phyloP scores from a whole-genome alignment of 2,797 vertebrate species.

The Darevskia nairensis region DNA sequence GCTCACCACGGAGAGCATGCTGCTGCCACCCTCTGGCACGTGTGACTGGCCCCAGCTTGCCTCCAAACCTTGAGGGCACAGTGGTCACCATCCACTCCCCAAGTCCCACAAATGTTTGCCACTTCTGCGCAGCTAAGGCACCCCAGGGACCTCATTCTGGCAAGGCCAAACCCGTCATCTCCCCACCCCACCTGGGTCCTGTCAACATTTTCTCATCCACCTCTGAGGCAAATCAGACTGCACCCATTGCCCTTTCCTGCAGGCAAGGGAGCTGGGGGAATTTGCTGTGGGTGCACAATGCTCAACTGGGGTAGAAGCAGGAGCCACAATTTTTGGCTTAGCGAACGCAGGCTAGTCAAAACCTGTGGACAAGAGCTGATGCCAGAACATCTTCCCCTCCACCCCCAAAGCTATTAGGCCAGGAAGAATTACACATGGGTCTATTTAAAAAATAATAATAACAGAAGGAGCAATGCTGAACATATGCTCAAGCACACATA shows the following conservation, averaged over 20 bases:
- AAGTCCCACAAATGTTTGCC: too few species aligned
- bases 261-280: background rate
- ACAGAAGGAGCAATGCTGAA: background rate
- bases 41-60: background rate
- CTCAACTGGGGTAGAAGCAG: background rate
- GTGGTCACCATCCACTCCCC: background rate
- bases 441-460: background rate
- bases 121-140: background rate
- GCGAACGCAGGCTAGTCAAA: background rate
- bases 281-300: background rate
- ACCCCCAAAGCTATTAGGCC: background rate
- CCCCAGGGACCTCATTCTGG: background rate
- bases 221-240: background rate
- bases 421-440: background rate
- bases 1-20: too few species aligned
- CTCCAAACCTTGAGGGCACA: background rate
- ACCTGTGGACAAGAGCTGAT: background rate
- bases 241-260: background rate
- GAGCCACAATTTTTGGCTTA: background rate
- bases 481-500: background rate
- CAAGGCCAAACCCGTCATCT: background rate
- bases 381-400: background rate
- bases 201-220: too few species aligned
- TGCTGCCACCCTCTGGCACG: background rate
- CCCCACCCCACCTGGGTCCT: too few species aligned